Base-by-base conservation (phyloP, 2,888 invertebrate species). In the Chrysolina haemoptera region DNA sequence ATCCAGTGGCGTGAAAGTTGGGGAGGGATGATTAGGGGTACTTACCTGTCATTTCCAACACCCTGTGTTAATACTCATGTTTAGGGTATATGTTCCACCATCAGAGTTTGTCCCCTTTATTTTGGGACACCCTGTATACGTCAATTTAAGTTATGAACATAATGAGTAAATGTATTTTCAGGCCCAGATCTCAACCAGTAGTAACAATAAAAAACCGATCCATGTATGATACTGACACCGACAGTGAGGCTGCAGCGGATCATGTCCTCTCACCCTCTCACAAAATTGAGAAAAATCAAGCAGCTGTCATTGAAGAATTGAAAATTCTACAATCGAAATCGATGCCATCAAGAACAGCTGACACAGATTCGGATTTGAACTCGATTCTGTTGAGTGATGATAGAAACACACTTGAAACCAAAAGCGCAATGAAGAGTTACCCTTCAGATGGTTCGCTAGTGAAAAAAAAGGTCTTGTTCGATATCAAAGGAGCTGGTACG, bases 381-480 rank as follows among this genome's bases (percentile, higher is more conserved):
- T 73, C 76, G 8, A 22, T 67, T 10, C 55, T 59, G 14, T 62
- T 70, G 27, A 64, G 70, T 20, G 72, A 71, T 62, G 74, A 74
- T 41, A 70, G 66, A 59, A 75, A 68, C 35, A 76, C 77, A 20
- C 63, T 59, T 48, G 79, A 80, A 65, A 78, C 90, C 62, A 92
- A 90, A 85, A 89, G 92, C 66, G 92, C 91, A 41, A 83, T 92
- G 46, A 93, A 92, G 87, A 89, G 89, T 82, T 90, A 89, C 62
- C 89, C 90, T 2, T 91, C 91, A 0, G 88, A 87, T 22, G 90
- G 89, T 48, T 90, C 90, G 59, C 83, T 91, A 35, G 89, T 90
- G 27, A 92, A 92, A 81, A 93, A 93, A 84, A 92, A 91, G 86
- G 92, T 93, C 9, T 81, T 92, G 62, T 93, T 93, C 80, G 91